Evolutionary conservation across 2,797 vertebrate species (phyloP).

Genomic region (Adrianichthys oophorus): DNA sequence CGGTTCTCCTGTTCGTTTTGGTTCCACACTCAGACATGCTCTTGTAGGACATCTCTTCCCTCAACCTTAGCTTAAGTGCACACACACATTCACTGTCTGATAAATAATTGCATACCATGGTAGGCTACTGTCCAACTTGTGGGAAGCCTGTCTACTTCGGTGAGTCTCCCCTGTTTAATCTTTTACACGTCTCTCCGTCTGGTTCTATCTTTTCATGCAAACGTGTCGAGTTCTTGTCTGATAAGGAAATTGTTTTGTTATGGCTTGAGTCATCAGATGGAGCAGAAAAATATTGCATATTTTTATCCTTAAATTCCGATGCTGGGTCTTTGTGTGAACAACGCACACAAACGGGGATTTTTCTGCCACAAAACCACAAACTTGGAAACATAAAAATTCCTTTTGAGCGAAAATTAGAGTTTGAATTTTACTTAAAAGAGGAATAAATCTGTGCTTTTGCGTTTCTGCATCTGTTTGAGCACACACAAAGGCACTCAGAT

Average conservation of each 20-base stretch:
- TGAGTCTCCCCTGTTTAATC: conserved; percentile 64
- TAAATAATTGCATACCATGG: conserved; percentile 71
- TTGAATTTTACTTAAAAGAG: conserved; percentile 1
- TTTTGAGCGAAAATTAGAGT: not conserved
- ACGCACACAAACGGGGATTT: no score
- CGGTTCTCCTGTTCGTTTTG: conserved; percentile 67
- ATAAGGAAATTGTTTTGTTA: not conserved
- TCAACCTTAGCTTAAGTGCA: conserved; percentile 5
- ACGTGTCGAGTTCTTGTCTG: not conserved
- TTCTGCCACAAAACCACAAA: no score
- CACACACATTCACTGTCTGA: conserved; percentile 12
- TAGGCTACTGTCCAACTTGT: conserved; percentile 85
- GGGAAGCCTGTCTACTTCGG: conserved; percentile 87
- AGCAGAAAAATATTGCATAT: no score
- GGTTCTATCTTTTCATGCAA: conserved; percentile 7
- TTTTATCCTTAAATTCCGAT: no score
- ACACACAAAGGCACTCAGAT: not conserved
- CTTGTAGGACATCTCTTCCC: conserved; percentile 15
- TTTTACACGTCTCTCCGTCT: conserved; percentile 19
- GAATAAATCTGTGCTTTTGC: not conserved
- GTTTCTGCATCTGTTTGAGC: conserved; percentile 13
- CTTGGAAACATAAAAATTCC: no score
- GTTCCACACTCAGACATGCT: conserved; percentile 15
- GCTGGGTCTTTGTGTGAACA: no score
- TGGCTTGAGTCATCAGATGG: no score